Evolutionary conservation across 2,113 vertebrate genomes (phyloP), one percentile per base, ranked within the genome.

Genomic region (Orientallactaga bullata): DNA sequence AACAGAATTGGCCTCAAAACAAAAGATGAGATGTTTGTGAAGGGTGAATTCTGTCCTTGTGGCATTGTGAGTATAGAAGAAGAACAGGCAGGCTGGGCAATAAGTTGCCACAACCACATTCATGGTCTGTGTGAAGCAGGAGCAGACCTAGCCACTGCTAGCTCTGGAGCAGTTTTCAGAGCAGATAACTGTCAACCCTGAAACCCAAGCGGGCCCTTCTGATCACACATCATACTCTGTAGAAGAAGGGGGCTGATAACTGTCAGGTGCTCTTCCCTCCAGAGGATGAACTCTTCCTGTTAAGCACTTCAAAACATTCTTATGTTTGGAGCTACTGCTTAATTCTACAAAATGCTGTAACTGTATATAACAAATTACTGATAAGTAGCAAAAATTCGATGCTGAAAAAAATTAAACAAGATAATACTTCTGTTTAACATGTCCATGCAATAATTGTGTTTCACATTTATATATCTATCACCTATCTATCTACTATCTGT

Each of bases 21-120:
- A 90, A 78, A 96, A 89, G 85, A n/a, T 95, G 37, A 60, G 37
- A 13, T 97, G 72, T 88, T 95, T 97, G 66, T 93, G 78, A 87
- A 95, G 88, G 96, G 42, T 23, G 93, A 85, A 95, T 77, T 91
- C 28, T 61, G 55, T 87, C 94, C 51, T 95, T 65, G 74, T 96
- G 72, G 74, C 87, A 93, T 89, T 83, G 51, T 73, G 61, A 5
- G 7, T 82, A 11, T 42, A 93, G 85, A 85, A 42, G 65, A 80
- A 77, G 87, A 90, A 83, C 26, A 93, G 74, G 24, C 30, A 93
- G 74, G 24, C 73, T 83, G n/a, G 73, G 20, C 65, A 66, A 5
- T 85, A 58, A 71, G 82, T 68, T 0, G 20, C 23, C 12, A 74
- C 68, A 82, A 93, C 63, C 85, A 90, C 8, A 93, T 85, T 96